Evolutionary conservation across 2,888 invertebrate genomes (phyloP).

Genomic region (Pedicia rivosa): DNA sequence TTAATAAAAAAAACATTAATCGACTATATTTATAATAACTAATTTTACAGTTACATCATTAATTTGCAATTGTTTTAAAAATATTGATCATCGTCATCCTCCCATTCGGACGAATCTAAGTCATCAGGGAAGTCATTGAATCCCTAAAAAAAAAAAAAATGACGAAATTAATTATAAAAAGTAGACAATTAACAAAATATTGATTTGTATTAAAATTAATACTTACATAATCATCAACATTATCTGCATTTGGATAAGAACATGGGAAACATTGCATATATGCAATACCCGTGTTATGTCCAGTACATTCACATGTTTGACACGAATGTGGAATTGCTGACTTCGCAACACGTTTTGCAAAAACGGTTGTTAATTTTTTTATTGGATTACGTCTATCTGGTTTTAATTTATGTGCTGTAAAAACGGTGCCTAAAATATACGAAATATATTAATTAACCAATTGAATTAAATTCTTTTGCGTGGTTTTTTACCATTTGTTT

Average conservation of each 20-base stretch:
- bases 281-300: constrained; percentile 45
- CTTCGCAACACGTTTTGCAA: constrained; percentile 45
- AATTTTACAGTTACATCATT: too few relatives aligned
- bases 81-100: too few relatives aligned
- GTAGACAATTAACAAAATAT: too few relatives aligned
- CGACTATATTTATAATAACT: too few relatives aligned
- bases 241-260: constrained; percentile 8
- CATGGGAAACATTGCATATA: constrained; percentile 50
- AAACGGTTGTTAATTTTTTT: constrained; percentile 47
- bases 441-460: not conserved
- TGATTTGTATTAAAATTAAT: too few relatives aligned
- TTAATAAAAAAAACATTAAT: too few relatives aligned
- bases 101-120: too few relatives aligned
- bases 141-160: too few relatives aligned
- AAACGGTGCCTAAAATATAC: constrained; percentile 36
- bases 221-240: too few relatives aligned
- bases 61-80: too few relatives aligned
- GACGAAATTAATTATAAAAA: too few relatives aligned
- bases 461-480: not conserved
- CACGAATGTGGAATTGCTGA: constrained; percentile 42
- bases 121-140: too few relatives aligned
- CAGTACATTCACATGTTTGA: constrained; percentile 53
- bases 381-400: constrained; percentile 38
- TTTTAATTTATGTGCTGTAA: constrained; percentile 41
- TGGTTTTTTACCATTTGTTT: constrained; percentile 54